Evolutionary conservation across 2,888 invertebrate species (phyloP), one percentile per base, ranked within the genome.

Genomic region (Phlogophora meticulosa): DNA sequence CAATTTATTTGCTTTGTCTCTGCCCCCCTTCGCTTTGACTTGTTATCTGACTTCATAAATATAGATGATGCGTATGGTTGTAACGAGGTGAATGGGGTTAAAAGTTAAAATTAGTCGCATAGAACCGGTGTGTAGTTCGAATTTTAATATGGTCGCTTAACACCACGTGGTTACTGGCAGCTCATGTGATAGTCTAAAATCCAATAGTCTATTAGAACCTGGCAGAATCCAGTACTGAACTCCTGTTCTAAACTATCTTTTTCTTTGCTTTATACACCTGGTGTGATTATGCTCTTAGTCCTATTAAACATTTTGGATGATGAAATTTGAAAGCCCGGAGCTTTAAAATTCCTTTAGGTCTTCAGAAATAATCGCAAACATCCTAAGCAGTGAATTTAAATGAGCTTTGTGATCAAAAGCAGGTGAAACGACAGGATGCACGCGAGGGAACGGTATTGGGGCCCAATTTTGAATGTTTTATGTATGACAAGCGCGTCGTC

Each of bases 1-100:
- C 81, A 75, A 82, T 85, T 63, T 80, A 82, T 85, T 86, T 80
- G 81, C 82, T 76, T 80, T 72, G 76, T 72, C 66, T 66, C 42
- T 46, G 63, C 72, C 67, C 78, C 76, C 71, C 76, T 63, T 51
- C 62, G 40, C 59, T 72, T 72, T 73, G 63, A 61, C 53, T 64
- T 65, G 57, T 82, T 76, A 76, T 81, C 80, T 59, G 59, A 65
- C 64, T 73, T 60, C 56, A 78, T 72, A 68, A 73, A 78, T 81
- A 80, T 68, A 78, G 74, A 55, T 68, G 46, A 55, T 46, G 67
- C 57, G 58, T 43, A 40, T 42, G 40, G 13, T 34, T 43, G 34
- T 67, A 22, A 71, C 40, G 53, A 53, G 61, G 73, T 67, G 55
- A 76, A 53, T 24, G 38, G 58, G 40, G 58, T 74, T 72, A 64